These are phyloP conservation scores for Muscidifurax raptorellus DNA, from an alignment of 1,140 invertebrate genomes.

Conservation along the genomic window DNA sequence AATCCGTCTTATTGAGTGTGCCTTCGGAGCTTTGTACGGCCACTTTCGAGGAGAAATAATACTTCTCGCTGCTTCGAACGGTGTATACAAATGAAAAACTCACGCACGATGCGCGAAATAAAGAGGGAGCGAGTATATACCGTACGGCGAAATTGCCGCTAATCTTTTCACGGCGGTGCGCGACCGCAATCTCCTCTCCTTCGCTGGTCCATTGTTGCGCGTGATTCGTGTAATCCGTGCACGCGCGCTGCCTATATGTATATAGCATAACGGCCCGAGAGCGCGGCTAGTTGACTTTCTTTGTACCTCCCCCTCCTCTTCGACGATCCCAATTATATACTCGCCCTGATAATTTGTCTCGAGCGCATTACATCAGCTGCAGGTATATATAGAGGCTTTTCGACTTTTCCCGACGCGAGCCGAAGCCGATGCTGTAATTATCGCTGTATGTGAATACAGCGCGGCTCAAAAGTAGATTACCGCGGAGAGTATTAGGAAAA, in stretches of 20 bases:
- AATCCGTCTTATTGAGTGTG: background rate
- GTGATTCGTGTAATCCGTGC: conserved; percentile 25
- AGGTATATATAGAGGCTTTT: too few species aligned
- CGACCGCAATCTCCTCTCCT: background rate
- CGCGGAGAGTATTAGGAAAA: background rate
- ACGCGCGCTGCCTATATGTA: background rate
- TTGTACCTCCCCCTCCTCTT: background rate
- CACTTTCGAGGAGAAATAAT: too few species aligned
- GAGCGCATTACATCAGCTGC: background rate
- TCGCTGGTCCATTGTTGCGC: conserved; percentile 6
- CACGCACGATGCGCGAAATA: conserved; percentile 6
- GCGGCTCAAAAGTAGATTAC: background rate
- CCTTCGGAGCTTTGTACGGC: background rate
- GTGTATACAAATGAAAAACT: background rate
- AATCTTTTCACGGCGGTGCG: conserved; percentile 14
- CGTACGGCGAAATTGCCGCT: conserved; percentile 34
- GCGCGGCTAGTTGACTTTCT: conserved; percentile 9
- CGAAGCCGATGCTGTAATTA: background rate
- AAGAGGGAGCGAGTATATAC: conserved; percentile 36
- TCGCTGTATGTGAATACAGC: background rate
- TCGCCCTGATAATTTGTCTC: background rate
- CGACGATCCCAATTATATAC: background rate
- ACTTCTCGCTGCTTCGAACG: background rate
- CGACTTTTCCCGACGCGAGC: too few species aligned
- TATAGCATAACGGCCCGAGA: background rate